Evolutionary conservation across 1,140 invertebrate genomes (phyloP).

Genomic region (Brachionus rubens): DNA sequence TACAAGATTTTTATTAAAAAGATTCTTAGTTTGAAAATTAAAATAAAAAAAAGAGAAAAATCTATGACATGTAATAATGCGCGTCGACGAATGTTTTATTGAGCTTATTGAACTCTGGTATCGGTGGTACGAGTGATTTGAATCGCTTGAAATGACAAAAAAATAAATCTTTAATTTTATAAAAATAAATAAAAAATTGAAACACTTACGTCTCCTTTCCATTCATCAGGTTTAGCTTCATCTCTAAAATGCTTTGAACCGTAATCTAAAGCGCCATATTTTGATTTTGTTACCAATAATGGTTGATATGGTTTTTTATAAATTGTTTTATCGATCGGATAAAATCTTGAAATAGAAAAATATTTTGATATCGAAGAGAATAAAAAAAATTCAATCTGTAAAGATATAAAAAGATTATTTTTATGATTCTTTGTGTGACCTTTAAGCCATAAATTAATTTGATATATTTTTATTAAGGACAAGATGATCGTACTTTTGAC

Average conservation of each 20-base stretch:
- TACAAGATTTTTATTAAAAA: too few species aligned
- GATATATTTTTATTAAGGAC: too few species aligned
- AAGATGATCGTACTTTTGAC: too few species aligned
- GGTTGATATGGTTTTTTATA: slow-evolving; percentile 52
- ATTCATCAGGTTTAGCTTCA: slow-evolving; percentile 53
- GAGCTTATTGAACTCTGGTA: slow-evolving; percentile 59
- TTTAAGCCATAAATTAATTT: too few species aligned
- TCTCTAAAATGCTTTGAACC: slow-evolving; percentile 57
- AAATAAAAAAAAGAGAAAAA: neutral
- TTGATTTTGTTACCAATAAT: slow-evolving; percentile 54
- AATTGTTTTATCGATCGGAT: slow-evolving; percentile 52
- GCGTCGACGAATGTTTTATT: slow-evolving; percentile 54
- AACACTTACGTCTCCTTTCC: slow-evolving; percentile 46
- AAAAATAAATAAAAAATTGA: neutral
- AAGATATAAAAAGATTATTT: too few species aligned
- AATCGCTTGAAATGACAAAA: slow-evolving; percentile 57
- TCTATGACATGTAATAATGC: slow-evolving; percentile 40
- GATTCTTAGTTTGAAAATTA: too few species aligned
- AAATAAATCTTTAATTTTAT: slow-evolving; percentile 25
- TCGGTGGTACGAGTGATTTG: slow-evolving; percentile 57
- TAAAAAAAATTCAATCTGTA: too few species aligned
- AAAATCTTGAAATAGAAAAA: slow-evolving; percentile 52
- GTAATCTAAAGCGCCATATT: slow-evolving; percentile 55
- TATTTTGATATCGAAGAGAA: neutral
- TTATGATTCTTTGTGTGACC: too few species aligned